phyloP scores from a whole-genome alignment of 1,140 invertebrate species.

The Wasmannia auropunctata region DNA sequence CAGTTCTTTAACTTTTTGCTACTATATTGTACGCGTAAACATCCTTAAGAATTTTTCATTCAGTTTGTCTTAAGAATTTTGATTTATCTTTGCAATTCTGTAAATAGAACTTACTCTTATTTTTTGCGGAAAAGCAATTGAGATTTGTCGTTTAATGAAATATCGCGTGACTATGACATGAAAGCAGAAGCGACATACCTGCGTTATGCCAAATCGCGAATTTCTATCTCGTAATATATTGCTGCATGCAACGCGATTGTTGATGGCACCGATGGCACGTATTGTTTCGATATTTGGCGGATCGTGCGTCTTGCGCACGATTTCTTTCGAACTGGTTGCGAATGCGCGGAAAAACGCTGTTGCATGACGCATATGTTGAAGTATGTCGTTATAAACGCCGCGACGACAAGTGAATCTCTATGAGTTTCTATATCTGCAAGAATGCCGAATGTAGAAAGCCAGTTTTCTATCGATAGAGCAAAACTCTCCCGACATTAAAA shows the following conservation, averaged over 20 bases:
- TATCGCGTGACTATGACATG: not conserved
- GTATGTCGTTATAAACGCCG: not conserved
- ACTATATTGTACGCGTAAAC: no score
- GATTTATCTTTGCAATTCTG: no score
- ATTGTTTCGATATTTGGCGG: conserved; percentile 2
- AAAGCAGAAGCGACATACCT: not conserved
- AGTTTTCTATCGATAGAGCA: not conserved
- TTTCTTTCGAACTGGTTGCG: not conserved
- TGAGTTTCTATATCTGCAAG: not conserved
- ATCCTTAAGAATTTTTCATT: no score
- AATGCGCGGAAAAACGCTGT: conserved; percentile 19
- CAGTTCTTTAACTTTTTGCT: no score
- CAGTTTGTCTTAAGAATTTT: no score
- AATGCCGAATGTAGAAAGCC: conserved; percentile 6
- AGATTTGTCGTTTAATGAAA: not conserved
- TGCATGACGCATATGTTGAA: not conserved
- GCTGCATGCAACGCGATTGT: not conserved
- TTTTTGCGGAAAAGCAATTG: no score
- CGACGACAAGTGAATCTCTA: conserved; percentile 11
- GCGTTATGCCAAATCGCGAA: not conserved
- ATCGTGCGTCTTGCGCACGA: not conserved
- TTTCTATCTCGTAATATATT: not conserved
- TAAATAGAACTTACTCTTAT: no score
- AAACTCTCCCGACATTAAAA: no score
- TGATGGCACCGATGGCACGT: no score